Evolutionary conservation across 2,888 invertebrate genomes (phyloP).

Genomic region (Spialia ferax): DNA sequence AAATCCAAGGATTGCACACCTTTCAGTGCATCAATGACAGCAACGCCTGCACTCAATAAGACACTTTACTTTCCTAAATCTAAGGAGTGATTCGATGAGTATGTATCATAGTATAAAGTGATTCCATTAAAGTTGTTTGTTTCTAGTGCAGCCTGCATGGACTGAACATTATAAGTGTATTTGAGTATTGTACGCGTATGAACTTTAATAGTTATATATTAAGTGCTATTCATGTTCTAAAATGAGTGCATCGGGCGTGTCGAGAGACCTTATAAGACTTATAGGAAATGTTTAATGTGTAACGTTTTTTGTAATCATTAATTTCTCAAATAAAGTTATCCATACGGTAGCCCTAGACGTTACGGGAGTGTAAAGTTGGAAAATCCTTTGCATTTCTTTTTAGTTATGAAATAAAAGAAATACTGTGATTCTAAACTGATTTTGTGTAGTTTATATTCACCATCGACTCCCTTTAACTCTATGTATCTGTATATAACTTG

Average conservation of each 20-base stretch:
- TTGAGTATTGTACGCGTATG: conserved; percentile 68
- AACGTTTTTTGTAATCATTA: conserved; percentile 85
- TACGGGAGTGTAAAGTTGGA: conserved; percentile 81
- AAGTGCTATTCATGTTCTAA: conserved; percentile 79
- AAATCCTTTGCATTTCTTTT: conserved; percentile 84
- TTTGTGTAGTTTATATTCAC: conserved; percentile 60
- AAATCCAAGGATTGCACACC: conserved; percentile 74
- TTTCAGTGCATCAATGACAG: conserved; percentile 66
- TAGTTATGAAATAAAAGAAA: conserved; percentile 82
- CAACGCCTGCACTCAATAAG: conserved; percentile 65
- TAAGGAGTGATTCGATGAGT: conserved; percentile 60
- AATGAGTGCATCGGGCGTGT: conserved; percentile 68
- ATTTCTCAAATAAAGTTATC: conserved; percentile 80
- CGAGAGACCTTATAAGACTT: conserved; percentile 84
- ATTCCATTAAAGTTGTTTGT: conserved; percentile 37
- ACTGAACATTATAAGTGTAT: conserved; percentile 40
- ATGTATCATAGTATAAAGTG: conserved; percentile 44
- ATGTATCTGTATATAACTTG: conserved; percentile 35
- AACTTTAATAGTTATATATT: conserved; percentile 60
- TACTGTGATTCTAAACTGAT: conserved; percentile 81
- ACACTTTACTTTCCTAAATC: conserved; percentile 58
- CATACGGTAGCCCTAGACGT: conserved; percentile 81
- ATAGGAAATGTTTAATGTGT: conserved; percentile 84
- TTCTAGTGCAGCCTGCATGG: conserved; percentile 19
- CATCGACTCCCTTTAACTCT: conserved; percentile 30